These are phyloP conservation scores for Iselma pallidipennis DNA, from an alignment of 2,888 invertebrate species.

Conservation along the genomic window DNA sequence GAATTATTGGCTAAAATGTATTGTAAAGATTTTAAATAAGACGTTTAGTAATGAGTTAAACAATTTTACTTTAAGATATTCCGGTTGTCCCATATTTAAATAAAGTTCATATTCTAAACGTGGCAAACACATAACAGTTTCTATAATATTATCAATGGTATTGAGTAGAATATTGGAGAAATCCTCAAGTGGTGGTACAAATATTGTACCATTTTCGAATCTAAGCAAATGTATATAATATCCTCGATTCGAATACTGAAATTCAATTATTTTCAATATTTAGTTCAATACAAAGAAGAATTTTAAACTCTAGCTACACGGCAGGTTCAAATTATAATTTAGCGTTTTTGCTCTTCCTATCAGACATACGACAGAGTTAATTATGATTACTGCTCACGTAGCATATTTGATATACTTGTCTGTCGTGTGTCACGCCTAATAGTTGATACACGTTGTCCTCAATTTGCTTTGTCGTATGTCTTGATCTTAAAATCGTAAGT, in stretches of 20 bases:
- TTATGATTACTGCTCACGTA: too few species aligned
- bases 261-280: constrained; percentile 20
- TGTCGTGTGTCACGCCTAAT: too few species aligned
- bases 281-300: neutral
- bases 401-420: too few species aligned
- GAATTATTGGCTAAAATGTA: constrained; percentile 71
- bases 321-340: too few species aligned
- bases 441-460: too few species aligned
- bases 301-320: too few species aligned
- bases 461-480: too few species aligned
- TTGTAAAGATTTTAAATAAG: neutral
- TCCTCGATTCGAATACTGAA: constrained; percentile 70
- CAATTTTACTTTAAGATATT: constrained; percentile 44
- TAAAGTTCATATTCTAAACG: constrained; percentile 80
- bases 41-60: neutral
- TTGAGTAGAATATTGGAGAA: constrained; percentile 72
- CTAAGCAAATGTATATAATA: constrained; percentile 67
- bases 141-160: constrained; percentile 74
- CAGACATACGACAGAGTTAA: too few species aligned
- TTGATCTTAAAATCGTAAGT: too few species aligned
- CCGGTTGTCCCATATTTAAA: constrained; percentile 61
- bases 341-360: too few species aligned
- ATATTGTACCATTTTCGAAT: constrained; percentile 65
- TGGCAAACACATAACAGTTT: constrained; percentile 72
- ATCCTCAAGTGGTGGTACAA: constrained; percentile 76